Evolutionary conservation across 2,113 vertebrate species (phyloP).

Genomic region (Myrmecophaga tridactyla): DNA sequence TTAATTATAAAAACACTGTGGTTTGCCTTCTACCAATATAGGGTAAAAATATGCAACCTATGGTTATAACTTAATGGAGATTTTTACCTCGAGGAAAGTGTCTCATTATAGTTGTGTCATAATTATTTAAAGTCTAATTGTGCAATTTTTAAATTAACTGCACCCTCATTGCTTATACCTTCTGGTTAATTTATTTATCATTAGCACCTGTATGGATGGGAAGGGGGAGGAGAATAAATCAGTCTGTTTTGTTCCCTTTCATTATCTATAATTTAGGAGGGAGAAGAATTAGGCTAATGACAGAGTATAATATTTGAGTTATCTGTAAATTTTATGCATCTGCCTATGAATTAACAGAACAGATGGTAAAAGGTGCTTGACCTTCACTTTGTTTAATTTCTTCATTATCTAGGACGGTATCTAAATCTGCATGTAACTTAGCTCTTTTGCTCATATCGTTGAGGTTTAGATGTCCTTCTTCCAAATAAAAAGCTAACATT

Average conservation of each 20-base stretch:
- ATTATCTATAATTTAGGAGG: background rate
- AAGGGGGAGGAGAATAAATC: background rate
- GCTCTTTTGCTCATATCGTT: background rate
- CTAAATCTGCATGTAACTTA: background rate
- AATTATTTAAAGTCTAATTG: constrained; percentile 13
- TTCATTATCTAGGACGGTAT: background rate
- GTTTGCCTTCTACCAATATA: background rate
- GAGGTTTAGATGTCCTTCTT: background rate
- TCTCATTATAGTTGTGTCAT: background rate
- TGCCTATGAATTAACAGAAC: background rate
- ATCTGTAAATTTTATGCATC: background rate
- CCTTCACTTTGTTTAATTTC: background rate
- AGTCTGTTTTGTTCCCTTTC: background rate
- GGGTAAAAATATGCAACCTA: background rate
- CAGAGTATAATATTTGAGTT: background rate
- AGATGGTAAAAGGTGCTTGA: background rate
- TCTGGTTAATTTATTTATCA: background rate
- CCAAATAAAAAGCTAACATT: background rate
- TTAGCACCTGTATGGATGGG: background rate
- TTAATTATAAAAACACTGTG: background rate
- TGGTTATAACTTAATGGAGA: background rate
- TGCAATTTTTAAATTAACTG: background rate
- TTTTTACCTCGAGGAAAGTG: background rate
- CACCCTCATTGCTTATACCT: background rate
- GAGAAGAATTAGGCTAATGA: background rate